phyloP scores from a whole-genome alignment of 2,888 invertebrate species.

The Brassicogethes aeneus region DNA sequence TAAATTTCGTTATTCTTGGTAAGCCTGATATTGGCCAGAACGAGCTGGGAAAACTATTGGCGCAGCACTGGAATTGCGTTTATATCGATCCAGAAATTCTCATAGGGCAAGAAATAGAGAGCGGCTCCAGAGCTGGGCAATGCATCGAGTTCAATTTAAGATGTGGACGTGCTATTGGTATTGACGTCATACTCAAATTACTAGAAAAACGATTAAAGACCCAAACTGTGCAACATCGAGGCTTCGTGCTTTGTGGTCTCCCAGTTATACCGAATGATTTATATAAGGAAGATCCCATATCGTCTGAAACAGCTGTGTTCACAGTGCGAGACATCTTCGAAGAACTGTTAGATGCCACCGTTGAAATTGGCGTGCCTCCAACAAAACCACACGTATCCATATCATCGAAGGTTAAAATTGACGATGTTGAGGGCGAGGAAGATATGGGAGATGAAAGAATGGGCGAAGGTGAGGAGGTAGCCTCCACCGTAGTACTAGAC shows the following conservation, averaged over 20 bases:
- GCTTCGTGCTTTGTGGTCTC: slow-evolving; percentile 56
- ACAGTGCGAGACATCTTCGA: slow-evolving; percentile 37
- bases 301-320: slow-evolving; percentile 37
- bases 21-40: slow-evolving; percentile 49
- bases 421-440: slow-evolving; percentile 14
- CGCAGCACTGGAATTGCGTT: slow-evolving; percentile 49
- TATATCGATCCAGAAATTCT: slow-evolving; percentile 50
- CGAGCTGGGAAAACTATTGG: slow-evolving; percentile 47
- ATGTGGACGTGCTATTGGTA: slow-evolving; percentile 44
- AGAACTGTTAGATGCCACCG: slow-evolving; percentile 28
- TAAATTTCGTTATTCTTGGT: slow-evolving; percentile 50
- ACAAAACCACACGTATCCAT: slow-evolving; percentile 18
- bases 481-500: slow-evolving; percentile 6
- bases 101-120: slow-evolving; percentile 49
- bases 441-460: slow-evolving; percentile 23
- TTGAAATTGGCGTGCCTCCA: slow-evolving; percentile 18
- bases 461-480: slow-evolving; percentile 19
- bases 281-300: slow-evolving; percentile 35
- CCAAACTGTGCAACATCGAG: slow-evolving; percentile 47
- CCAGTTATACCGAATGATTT: slow-evolving; percentile 49
- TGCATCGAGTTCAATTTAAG: slow-evolving; percentile 51
- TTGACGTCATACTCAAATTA: slow-evolving; percentile 45
- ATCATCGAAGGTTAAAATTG: slow-evolving; percentile 16
- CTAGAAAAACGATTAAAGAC: slow-evolving; percentile 46
- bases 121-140: slow-evolving; percentile 46